Base-by-base conservation (phyloP, 2,888 invertebrate genomes). In the Isoperla grammatica region DNA sequence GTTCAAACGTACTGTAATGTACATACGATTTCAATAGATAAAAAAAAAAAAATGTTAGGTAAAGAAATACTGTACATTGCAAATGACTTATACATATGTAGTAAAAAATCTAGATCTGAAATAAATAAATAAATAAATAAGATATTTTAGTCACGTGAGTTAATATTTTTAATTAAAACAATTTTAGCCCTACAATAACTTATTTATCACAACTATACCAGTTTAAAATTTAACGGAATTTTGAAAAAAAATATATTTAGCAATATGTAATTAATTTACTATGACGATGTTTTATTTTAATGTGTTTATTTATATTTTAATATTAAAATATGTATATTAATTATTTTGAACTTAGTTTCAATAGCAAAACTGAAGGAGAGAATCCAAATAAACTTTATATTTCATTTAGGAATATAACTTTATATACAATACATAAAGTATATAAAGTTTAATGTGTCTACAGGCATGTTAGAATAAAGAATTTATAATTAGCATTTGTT, bases 401-500 rank as follows among this genome's bases (percentile, higher is more conserved):
- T 42, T 42, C 12, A 12, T 42, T n/a, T 15, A 29, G 23, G 15
- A 11, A 50, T 50, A 35, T 2, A 8, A 50, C 49, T 50, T 13
- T 6, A 15, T 29, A 29, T 50, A 50, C n/a, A 35, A 35, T 29
- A 50, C 2, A 29, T 29, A 35, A n/a, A 29, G 40, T 15, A 20
- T 50, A 42, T 61, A 40, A 29, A 43, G 35, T 35, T 48, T 61
- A 49, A 56, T 40, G 50, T 46, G 17, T 13, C 39, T 20, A 48
- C 9, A 57, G 20, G 53, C 11, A 17, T 23, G 37, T 45, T 13
- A 49, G 39, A n/a, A 42, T 3, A 9, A 55, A 49, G 61, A 61
- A 61, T 61, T 61, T 61, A 61, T 61, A 61, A 61, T 61, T 61
- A 61, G 61, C 61, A 61, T 61, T 20, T 23, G 20, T 15, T 29